Evolutionary conservation across 2,888 invertebrate species (phyloP), one percentile per base, ranked within the genome.

Genomic region (Artemia sp.): DNA sequence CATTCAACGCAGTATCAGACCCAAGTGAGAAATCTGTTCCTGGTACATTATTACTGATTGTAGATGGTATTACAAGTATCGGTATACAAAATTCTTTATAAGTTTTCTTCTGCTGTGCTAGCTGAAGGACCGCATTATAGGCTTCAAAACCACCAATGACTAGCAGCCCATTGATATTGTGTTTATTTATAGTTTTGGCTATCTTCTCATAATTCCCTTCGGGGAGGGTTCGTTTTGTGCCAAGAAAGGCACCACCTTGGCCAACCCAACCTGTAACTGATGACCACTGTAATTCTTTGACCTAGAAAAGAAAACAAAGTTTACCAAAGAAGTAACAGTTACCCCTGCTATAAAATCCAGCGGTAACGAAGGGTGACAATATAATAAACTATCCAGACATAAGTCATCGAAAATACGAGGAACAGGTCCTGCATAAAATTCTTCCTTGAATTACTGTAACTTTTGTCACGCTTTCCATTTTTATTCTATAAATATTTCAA

Each of bases 31-130:
- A 95, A 79, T 96, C 95, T 0, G 95, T 95, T 70, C 98, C 98
- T 71, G 98, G 98, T 70, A 99, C 94, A 79, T 99, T 99, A 82
- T 99, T 99, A 77, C 94, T 94, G 78, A 98, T 99, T 51, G 98
- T 98, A 67, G 94, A 88, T 0, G 98, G 98, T 68, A 98, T 87
- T 74, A 96, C 90, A 72, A 90, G 88, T 75, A 98, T 86, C 0
- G 98, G 98, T 76, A 99, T 92, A 77, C 89, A 86, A 79, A 97
- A 91, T 77, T 92, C 90, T 0, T 85, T 86, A 81, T 84, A 87
- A 73, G 87, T 82, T 0, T 82, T 79, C 51, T 93, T 83, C 8
- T 84, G 84, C 74, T 90, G 89, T 72, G 83, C 83, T 73, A 96
- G 79, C 76, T 88, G 86, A 51, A 91, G 76, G 1, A 86, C 87